Base-by-base conservation (phyloP, 2,888 invertebrate species). In the Sarcophaga caerulescens region DNA sequence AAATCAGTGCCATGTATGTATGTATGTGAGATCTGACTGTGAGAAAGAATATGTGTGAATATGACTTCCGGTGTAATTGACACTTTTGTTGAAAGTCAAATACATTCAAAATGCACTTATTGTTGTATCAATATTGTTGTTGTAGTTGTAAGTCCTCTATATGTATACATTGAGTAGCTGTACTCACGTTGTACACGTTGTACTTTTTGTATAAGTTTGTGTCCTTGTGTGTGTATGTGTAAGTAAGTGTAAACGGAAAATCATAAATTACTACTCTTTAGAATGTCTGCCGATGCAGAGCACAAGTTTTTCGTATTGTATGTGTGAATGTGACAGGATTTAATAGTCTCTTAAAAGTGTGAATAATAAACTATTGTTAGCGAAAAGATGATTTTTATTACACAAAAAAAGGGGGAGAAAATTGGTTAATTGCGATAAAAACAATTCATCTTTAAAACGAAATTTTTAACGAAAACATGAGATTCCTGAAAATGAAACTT, bases 51-150 rank as follows among this genome's bases (percentile, higher is more conserved):
- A 35, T 23, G 85, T 73, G 45, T 85, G 79, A 76, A 62, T 83
- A 85, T 76, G 73, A 79, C 85, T 85, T 85, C 85, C 85, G 85
- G 85, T 85, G 85, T 85, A 85, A 83, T 85, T 85, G 85, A 85
- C 85, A 85, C 85, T 85, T 85, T 85, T 85, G 85, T 85, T 74
- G 76, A 85, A 85, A 68, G 76, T 35, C 80, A 83, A 83, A 83
- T 80, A 74, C 73, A 83, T 83, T 66, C 62, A 69, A 82, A 79
- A 71, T 82, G 60, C 71, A 68, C 62, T 78, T 69, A 74, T 77
- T 69, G 74, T 68, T 21, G 77, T 73, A 23, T 60, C 60, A 62
- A 35, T 35, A 35, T 35, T 35, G 35, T 35, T 70, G 62, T 57
- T 69, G n/a, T 44, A 17, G 63, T 45, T 57, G 57, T 57, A 57